Conservation (phyloP, 1,140 invertebrate species). For the Drosophila mojavensis region DNA sequence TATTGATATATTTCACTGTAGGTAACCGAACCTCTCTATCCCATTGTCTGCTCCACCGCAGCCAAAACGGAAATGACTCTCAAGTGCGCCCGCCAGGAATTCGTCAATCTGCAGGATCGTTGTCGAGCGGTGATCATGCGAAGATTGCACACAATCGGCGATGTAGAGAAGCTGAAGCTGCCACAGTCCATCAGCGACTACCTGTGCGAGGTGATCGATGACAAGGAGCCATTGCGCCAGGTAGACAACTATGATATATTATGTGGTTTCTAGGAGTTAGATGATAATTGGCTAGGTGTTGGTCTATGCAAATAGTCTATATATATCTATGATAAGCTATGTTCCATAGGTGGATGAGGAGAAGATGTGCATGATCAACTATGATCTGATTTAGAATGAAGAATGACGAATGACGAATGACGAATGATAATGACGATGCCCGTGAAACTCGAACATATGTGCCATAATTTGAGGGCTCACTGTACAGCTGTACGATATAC, state of each 20-base stretch:
- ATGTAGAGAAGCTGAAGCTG: conserved; percentile 85
- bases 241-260: conserved; percentile 83
- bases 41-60: conserved; percentile 89
- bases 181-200: conserved; percentile 84
- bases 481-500: neutral
- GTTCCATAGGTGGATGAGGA: conserved; percentile 49
- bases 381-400: conserved; percentile 33
- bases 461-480: conserved; percentile 51
- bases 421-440: conserved; percentile 18
- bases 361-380: conserved; percentile 57
- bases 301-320: conserved; percentile 1
- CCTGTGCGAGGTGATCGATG: conserved; percentile 84
- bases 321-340: conserved; percentile 16
- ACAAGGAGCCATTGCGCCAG: conserved; percentile 69
- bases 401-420: neutral
- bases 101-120: conserved; percentile 88
- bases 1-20: conserved; percentile 7
- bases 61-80: conserved; percentile 91
- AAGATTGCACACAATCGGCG: conserved; percentile 75
- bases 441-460: conserved; percentile 65
- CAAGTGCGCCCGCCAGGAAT: conserved; percentile 86
- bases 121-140: conserved; percentile 86
- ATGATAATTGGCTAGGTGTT: neutral
- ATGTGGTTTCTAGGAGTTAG: conserved; percentile 70
- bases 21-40: conserved; percentile 87